Evolutionary conservation across 2,888 invertebrate genomes (phyloP).

Genomic region (Meta bourneti): DNA sequence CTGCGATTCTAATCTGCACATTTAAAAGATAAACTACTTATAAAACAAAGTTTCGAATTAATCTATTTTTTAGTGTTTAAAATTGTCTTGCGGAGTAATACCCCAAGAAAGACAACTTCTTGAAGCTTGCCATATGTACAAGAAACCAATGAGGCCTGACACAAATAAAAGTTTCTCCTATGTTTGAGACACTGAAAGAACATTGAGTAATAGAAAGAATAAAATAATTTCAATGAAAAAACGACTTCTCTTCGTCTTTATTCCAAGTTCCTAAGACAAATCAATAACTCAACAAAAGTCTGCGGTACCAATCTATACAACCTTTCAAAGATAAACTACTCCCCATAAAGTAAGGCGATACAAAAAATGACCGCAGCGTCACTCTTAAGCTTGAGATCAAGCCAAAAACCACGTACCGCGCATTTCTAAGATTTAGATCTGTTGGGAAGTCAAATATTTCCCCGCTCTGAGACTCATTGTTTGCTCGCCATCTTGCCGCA

Average conservation of each 20-base stretch:
- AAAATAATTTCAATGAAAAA: not conserved
- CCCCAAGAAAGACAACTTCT: too few relatives aligned
- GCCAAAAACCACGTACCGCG: constrained; percentile 41
- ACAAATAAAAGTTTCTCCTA: too few relatives aligned
- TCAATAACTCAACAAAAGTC: not conserved
- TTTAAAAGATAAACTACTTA: too few relatives aligned
- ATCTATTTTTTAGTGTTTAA: too few relatives aligned
- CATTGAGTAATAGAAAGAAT: not conserved
- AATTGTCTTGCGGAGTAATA: too few relatives aligned
- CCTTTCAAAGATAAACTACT: not conserved
- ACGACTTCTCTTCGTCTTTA: not conserved
- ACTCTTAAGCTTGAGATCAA: constrained; percentile 34
- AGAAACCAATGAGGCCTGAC: too few relatives aligned
- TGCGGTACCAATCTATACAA: not conserved
- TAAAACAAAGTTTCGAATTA: too few relatives aligned
- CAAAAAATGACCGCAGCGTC: not conserved
- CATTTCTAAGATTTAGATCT: constrained; percentile 29
- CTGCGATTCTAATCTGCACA: too few relatives aligned
- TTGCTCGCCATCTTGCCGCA: constrained; percentile 61
- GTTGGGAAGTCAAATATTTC: constrained; percentile 45
- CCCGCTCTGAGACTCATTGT: constrained; percentile 34
- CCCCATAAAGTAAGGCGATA: not conserved
- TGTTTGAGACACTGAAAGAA: not conserved
- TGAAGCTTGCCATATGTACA: too few relatives aligned
- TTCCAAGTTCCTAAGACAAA: not conserved